A percentile compares a stretch with the other conserved stretches of the same genome.
Conservation (phyloP, 2,888 invertebrate species). For the Nasonovia ribisnigri region DNA sequence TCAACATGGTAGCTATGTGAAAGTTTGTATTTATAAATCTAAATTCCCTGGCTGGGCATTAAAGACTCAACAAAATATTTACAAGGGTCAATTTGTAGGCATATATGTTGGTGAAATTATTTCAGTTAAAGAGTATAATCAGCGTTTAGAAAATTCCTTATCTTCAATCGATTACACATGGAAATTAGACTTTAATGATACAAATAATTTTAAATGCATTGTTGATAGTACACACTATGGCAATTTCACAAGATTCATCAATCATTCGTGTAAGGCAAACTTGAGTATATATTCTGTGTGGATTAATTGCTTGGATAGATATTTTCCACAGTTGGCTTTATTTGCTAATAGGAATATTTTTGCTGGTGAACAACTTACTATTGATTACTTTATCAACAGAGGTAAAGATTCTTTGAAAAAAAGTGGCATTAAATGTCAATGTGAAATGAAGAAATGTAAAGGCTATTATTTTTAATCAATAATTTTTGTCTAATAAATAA, state of each 20-base stretch:
- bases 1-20: conserved; percentile 83
- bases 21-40: conserved; percentile 88
- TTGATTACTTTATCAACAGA: conserved; percentile 80
- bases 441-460: conserved; percentile 80
- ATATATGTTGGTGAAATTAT: conserved; percentile 97
- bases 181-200: conserved; percentile 91
- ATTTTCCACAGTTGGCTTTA: conserved; percentile 88
- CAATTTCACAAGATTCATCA: conserved; percentile 94
- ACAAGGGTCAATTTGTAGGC: conserved; percentile 87
- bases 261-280: conserved; percentile 97
- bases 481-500: not conserved
- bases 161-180: conserved; percentile 78
- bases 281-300: conserved; percentile 91
- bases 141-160: conserved; percentile 74
- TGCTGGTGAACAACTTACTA: conserved; percentile 88
- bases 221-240: conserved; percentile 91
- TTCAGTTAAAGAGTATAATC: conserved; percentile 90
- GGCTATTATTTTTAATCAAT: conserved; percentile 78
- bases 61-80: conserved; percentile 80
- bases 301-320: conserved; percentile 90
- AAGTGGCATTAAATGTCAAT: conserved; percentile 74
- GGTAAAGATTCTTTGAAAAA: conserved; percentile 65
- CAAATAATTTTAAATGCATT: conserved; percentile 80
- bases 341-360: conserved; percentile 87
- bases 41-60: conserved; percentile 82